Evolutionary conservation across 1,140 invertebrate genomes (phyloP).

Genomic region (Drosophila ercepeae): DNA sequence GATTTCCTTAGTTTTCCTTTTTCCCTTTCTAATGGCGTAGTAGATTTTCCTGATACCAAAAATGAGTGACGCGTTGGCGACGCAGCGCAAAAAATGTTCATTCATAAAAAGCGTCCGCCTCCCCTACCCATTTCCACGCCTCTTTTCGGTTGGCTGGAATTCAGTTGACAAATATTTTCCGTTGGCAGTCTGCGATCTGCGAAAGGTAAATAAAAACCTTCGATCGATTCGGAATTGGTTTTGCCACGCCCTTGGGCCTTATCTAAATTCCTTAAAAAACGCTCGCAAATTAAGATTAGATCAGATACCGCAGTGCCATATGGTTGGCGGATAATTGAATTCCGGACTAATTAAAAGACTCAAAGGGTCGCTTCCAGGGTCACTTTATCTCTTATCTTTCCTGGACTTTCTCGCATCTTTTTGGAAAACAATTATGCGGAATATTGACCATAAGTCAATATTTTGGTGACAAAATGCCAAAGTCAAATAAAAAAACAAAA

Average conservation of each 20-base stretch:
- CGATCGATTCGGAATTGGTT: background rate
- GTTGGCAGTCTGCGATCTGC: background rate
- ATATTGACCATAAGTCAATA: no score
- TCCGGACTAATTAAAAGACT: constrained; percentile 28
- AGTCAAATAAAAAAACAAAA: constrained; percentile 60
- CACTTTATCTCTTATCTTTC: constrained; percentile 22
- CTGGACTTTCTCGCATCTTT: background rate
- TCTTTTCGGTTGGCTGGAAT: constrained; percentile 26
- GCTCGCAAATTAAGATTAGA: constrained; percentile 31
- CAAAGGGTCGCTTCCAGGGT: constrained; percentile 14
- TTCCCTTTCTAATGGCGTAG: constrained; percentile 18
- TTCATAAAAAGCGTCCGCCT: constrained; percentile 59
- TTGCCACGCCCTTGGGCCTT: constrained; percentile 17
- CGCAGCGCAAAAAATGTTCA: constrained; percentile 41
- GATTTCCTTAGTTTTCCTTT: background rate
- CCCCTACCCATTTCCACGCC: background rate
- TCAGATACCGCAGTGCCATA: constrained; percentile 28
- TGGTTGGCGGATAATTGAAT: constrained; percentile 14
- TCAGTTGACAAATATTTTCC: constrained; percentile 34
- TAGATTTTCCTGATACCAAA: constrained; percentile 24
- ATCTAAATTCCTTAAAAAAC: constrained; percentile 1
- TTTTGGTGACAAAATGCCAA: constrained; percentile 42
- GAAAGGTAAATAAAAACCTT: background rate
- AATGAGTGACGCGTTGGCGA: constrained; percentile 41
- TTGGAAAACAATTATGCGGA: no score